Evolutionary conservation across 1,140 invertebrate genomes (phyloP).

Genomic region (Lepidurus packardi): DNA sequence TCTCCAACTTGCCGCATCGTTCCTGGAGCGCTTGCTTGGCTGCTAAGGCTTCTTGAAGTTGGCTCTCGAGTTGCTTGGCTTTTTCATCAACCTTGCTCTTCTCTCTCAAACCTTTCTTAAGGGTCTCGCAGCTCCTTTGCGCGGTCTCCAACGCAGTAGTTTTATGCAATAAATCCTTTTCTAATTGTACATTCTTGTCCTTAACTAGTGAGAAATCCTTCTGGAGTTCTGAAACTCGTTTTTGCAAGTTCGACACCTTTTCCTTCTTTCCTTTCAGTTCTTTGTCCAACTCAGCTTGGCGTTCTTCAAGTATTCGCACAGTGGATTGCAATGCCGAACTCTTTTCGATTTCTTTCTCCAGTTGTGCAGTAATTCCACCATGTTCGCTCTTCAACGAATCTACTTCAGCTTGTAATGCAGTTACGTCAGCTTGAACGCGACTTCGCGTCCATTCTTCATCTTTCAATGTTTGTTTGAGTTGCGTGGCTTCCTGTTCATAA

Average conservation of each 20-base stretch:
- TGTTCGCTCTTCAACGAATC: background rate
- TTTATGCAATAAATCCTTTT: background rate
- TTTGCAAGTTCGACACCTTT: background rate
- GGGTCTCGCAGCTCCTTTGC: background rate
- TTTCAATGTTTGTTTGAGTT: background rate
- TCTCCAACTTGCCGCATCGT: constrained; percentile 25
- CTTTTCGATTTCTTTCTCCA: background rate
- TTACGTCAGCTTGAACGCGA: background rate
- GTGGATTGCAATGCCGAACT: background rate
- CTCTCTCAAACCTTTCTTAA: background rate
- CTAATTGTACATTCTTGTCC: constrained; percentile 11
- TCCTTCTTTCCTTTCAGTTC: background rate
- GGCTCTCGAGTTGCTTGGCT: background rate
- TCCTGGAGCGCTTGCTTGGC: background rate
- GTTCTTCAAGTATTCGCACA: background rate
- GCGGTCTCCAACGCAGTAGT: background rate
- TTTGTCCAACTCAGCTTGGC: background rate
- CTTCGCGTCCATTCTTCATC: background rate
- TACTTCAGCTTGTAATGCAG: background rate
- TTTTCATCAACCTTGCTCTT: background rate
- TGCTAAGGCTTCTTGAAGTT: background rate
- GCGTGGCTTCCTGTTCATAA: background rate
- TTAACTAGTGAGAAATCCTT: background rate
- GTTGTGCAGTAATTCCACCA: background rate
- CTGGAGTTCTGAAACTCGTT: constrained; percentile 9